These are phyloP conservation scores for Clarias magur DNA, from an alignment of 2,113 vertebrate species.

Conservation along the genomic window DNA sequence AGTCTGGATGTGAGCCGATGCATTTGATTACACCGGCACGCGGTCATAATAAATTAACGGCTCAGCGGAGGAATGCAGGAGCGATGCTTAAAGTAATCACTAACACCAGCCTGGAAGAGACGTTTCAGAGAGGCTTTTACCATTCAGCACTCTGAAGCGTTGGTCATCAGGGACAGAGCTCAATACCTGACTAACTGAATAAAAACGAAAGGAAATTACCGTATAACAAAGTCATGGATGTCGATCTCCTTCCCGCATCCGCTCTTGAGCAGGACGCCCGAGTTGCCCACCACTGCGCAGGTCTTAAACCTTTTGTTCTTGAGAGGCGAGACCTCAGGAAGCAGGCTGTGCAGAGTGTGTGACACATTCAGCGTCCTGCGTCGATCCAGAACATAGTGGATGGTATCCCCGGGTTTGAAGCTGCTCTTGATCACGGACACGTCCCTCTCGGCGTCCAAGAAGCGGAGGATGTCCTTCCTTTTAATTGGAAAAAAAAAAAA, in stretches of 20 bases:
- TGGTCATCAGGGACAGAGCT: constrained; percentile 13
- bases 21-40: constrained; percentile 25
- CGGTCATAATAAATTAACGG: constrained; percentile 27
- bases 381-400: constrained; percentile 84
- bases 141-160: neutral
- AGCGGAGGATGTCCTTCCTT: constrained; percentile 86
- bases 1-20: constrained; percentile 27
- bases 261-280: constrained; percentile 82
- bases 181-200: constrained; percentile 34
- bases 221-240: constrained; percentile 84
- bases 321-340: constrained; percentile 86
- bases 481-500: neutral
- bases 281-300: constrained; percentile 87
- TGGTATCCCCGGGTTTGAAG: constrained; percentile 85
- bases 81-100: constrained; percentile 12
- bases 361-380: constrained; percentile 85
- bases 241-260: constrained; percentile 86
- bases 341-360: constrained; percentile 79
- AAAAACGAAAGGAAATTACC: constrained; percentile 66
- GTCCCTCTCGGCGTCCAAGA: constrained; percentile 85
- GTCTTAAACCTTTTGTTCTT: constrained; percentile 84
- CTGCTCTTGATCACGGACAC: constrained; percentile 86
- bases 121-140: constrained; percentile 24
- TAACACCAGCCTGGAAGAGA: constrained; percentile 10
- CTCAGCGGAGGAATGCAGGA: constrained; percentile 33